Conservation (phyloP, 2,113 vertebrate genomes). For the Herpetotheres cachinnans region DNA sequence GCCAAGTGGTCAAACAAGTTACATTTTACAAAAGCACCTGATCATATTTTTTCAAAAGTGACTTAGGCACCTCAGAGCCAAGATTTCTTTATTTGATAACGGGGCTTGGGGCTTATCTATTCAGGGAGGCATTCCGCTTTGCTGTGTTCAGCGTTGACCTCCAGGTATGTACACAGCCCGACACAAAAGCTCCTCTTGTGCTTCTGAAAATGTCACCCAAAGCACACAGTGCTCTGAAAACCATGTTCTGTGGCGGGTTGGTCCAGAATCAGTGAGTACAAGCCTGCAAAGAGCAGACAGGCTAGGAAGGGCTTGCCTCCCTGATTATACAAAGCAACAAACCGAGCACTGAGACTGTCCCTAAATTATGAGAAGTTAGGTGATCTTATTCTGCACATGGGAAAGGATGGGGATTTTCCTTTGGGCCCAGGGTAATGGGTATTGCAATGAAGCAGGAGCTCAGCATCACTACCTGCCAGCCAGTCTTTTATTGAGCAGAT, state of each 20-base stretch:
- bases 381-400: background rate
- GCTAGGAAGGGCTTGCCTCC: background rate
- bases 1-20: background rate
- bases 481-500: background rate
- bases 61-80: background rate
- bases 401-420: background rate
- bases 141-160: slow-evolving; percentile 4
- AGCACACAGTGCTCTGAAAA: slow-evolving; percentile 18
- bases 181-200: slow-evolving; percentile 45
- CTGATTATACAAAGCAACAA: background rate
- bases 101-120: background rate
- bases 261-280: background rate
- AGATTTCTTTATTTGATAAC: slow-evolving; percentile 5
- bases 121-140: background rate
- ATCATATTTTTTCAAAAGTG: background rate
- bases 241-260: background rate
- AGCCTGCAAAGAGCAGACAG: background rate
- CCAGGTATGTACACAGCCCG: background rate
- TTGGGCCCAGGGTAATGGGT: background rate
- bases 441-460: background rate
- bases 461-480: rapidly evolving
- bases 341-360: background rate
- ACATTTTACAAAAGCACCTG: background rate
- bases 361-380: background rate
- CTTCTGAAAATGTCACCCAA: slow-evolving; percentile 39